Base-by-base conservation (phyloP, 2,888 invertebrate species). In the Dermolepida albohirtum region DNA sequence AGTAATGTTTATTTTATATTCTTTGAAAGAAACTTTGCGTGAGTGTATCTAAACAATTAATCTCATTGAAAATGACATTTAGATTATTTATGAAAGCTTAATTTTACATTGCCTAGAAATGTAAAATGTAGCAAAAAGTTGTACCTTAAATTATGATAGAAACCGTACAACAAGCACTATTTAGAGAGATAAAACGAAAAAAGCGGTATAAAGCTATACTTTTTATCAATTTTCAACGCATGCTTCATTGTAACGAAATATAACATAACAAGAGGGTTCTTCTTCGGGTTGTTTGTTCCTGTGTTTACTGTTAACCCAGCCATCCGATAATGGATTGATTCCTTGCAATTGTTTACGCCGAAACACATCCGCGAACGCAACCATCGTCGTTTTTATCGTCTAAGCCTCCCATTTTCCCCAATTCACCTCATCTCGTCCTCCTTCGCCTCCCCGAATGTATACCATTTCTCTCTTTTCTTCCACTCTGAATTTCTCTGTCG, bases 291-390 rank as follows among this genome's bases (percentile, higher is more conserved):
- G 47, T 62, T 62, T 49, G 59, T 16, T 62, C 47, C 59, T 16
- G 7, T 62, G 59, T 62, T 62, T 62, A 62, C 59, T 34, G 59
- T 47, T 62, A 22, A 47, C 47, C 34, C 59, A 62, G 59, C 59
- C 59, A 62, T 62, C 47, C 59, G 47, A 62, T 62, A 62, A 62
- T 62, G 59, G 59, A 62, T 62, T 62, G 59, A 62, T 62, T 62
- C 47, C 27, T n/a, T 62, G 59, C 59, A 62, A 62, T 62, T 62
- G 59, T 62, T 62, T 62, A 62, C 57, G 22, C 59, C 47, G 47
- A 62, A 62, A 47, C 59, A 62, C 59, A 62, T 62, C 59, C 59
- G 59, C 59, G 59, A 62, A 16, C 29, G 59, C 34, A 22, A 22
- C 40, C 57, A 57, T 43, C 44, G 34, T 16, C 59, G 59, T 62